phyloP scores from a whole-genome alignment of 2,888 invertebrate species.

The Drosophila nr. perissopoda region DNA sequence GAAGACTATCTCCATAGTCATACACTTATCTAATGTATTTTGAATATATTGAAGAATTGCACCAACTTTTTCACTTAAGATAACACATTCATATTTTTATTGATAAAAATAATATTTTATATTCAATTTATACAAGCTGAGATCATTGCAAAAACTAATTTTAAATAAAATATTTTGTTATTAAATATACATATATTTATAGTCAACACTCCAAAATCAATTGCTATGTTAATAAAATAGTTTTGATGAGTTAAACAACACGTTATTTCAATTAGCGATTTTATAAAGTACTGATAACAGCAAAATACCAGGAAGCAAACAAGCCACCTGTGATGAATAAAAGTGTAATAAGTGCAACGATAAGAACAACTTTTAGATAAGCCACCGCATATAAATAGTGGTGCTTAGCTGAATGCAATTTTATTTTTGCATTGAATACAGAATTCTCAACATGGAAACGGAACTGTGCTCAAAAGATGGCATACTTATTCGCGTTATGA shows the following conservation, averaged over 20 bases:
- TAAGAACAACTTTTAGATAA: slow-evolving; percentile 1
- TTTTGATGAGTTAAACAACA: too few relatives aligned
- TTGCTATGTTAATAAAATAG: too few relatives aligned
- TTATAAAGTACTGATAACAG: not conserved
- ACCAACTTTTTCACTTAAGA: too few relatives aligned
- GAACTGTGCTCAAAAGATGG: slow-evolving; percentile 36
- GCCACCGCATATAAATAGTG: slow-evolving; percentile 24
- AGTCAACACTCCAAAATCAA: too few relatives aligned
- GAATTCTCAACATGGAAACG: slow-evolving; percentile 30
- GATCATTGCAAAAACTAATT: not conserved
- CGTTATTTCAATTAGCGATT: not conserved
- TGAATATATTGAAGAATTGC: not conserved
- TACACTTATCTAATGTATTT: not conserved
- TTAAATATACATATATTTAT: not conserved
- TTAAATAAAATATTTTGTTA: not conserved
- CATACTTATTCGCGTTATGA: slow-evolving; percentile 50
- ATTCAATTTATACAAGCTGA: too few relatives aligned
- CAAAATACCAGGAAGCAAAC: not conserved
- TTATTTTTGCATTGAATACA: not conserved
- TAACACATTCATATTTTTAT: not conserved
- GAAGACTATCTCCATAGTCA: not conserved
- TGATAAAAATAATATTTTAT: not conserved
- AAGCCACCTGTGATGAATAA: not conserved
- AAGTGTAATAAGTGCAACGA: not conserved
- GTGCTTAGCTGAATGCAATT: not conserved